Conservation (phyloP, 2,797 vertebrate genomes). For the Dipus sagitta region DNA sequence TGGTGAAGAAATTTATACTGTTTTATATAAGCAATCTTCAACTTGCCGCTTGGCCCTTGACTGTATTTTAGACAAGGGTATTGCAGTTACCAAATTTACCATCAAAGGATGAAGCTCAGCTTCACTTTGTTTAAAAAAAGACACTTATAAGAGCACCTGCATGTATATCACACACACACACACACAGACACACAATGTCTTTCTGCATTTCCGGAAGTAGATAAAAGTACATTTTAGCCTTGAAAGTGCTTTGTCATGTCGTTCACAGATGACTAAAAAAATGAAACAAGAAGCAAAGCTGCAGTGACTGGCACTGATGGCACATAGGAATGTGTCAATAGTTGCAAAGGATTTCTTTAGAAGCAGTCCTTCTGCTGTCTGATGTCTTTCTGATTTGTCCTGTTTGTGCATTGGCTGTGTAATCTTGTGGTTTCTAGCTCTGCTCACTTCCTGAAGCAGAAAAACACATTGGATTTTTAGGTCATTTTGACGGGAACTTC, state of each 20-base stretch:
- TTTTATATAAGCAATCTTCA: neutral
- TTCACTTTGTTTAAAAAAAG: constrained; percentile 53
- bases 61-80: neutral
- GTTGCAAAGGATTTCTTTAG: constrained; percentile 15
- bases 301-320: constrained; percentile 71
- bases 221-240: constrained; percentile 66
- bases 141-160: neutral
- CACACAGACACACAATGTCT: constrained; percentile 24
- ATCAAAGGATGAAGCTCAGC: neutral
- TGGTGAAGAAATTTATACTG: neutral
- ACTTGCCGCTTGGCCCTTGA: neutral
- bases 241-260: constrained; percentile 77
- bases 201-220: constrained; percentile 69
- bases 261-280: constrained; percentile 52
- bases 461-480: constrained; percentile 62
- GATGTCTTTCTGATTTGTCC: constrained; percentile 27
- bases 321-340: constrained; percentile 51
- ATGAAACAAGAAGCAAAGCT: constrained; percentile 68
- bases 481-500: constrained; percentile 83
- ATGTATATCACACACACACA: neutral
- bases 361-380: constrained; percentile 56
- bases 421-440: constrained; percentile 73
- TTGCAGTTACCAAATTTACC: neutral
- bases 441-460: constrained; percentile 68
- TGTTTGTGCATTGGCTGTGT: constrained; percentile 67